Percentiles rank a stretch among this genome's conserved stretches.
Evolutionary conservation across 2,113 vertebrate genomes (phyloP).

Genomic region (Hiodon tergisus): DNA sequence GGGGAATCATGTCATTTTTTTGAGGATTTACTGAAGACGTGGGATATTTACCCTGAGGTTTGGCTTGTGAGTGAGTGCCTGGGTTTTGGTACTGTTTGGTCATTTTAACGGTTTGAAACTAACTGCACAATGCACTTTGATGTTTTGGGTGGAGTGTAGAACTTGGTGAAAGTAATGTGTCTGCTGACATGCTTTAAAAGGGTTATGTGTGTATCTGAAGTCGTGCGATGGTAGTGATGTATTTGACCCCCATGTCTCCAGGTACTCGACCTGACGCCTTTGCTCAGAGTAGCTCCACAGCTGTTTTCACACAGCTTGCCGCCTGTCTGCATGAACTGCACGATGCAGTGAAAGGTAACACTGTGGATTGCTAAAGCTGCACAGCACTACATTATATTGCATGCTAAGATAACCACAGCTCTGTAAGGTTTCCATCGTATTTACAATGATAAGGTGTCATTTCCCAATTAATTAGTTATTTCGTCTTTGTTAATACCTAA

Average conservation of each 20-base stretch:
- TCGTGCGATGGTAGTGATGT: not conserved
- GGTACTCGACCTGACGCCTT: constrained; percentile 71
- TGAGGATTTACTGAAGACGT: too few species aligned
- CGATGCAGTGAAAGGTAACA: constrained; percentile 81
- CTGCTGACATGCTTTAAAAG: not conserved
- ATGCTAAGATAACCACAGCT: not conserved
- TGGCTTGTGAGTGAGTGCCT: too few species aligned
- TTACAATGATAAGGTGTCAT: too few species aligned
- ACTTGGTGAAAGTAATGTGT: not conserved
- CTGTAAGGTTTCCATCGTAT: not conserved
- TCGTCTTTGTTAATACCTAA: too few species aligned
- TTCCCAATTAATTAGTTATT: too few species aligned
- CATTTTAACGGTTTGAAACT: too few species aligned
- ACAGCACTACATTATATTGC: not conserved
- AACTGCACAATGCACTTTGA: too few species aligned
- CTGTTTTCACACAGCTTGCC: constrained; percentile 82
- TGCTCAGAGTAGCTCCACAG: constrained; percentile 75
- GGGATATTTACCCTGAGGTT: too few species aligned
- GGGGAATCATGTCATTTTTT: not conserved
- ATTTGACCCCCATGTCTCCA: constrained; percentile 31
- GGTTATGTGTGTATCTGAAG: not conserved
- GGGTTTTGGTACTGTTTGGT: too few species aligned
- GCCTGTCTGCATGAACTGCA: constrained; percentile 81
- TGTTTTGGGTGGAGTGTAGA: too few species aligned
- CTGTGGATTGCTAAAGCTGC: not conserved